Percentiles rank a stretch among this genome's conserved stretches.
phyloP scores from a whole-genome alignment of 2,888 invertebrate genomes.

The Priocnemis perturbator region DNA sequence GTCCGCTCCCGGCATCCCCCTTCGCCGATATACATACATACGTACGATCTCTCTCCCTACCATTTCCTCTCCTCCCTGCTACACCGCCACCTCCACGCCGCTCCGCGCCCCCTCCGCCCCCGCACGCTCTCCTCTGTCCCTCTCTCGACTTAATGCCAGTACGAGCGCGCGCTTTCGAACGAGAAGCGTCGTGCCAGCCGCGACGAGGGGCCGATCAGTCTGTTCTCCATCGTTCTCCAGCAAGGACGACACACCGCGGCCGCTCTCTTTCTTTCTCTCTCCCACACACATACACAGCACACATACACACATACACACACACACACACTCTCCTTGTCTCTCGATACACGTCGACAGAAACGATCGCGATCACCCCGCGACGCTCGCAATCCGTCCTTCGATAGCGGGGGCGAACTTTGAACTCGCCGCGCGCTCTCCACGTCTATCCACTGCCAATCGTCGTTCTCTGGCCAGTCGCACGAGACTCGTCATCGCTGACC shows the following conservation, averaged over 20 bases:
- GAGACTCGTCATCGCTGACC: background rate
- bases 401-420: conserved; percentile 54
- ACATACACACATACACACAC: no score
- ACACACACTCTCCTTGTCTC: no score
- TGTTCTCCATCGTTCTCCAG: conserved; percentile 69
- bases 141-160: conserved; percentile 58
- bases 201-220: conserved; percentile 62
- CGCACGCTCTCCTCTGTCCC: conserved; percentile 33
- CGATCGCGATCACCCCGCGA: conserved; percentile 10
- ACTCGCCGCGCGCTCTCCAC: conserved; percentile 27
- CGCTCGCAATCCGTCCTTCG: conserved; percentile 18
- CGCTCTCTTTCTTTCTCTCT: no score
- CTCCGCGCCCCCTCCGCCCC: conserved; percentile 21
- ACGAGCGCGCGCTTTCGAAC: conserved; percentile 70
- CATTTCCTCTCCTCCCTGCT: conserved; percentile 21
- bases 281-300: no score
- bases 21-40: conserved; percentile 40
- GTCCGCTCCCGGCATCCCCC: conserved; percentile 53
- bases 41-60: conserved; percentile 11
- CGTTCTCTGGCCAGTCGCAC: background rate
- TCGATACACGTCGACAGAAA: conserved; percentile 34
- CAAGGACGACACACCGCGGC: conserved; percentile 59
- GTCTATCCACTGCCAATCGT: background rate
- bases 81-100: conserved; percentile 18
- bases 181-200: conserved; percentile 59